Conservation (phyloP, 2,113 vertebrate species). For the Corythoichthys haematopterus region DNA sequence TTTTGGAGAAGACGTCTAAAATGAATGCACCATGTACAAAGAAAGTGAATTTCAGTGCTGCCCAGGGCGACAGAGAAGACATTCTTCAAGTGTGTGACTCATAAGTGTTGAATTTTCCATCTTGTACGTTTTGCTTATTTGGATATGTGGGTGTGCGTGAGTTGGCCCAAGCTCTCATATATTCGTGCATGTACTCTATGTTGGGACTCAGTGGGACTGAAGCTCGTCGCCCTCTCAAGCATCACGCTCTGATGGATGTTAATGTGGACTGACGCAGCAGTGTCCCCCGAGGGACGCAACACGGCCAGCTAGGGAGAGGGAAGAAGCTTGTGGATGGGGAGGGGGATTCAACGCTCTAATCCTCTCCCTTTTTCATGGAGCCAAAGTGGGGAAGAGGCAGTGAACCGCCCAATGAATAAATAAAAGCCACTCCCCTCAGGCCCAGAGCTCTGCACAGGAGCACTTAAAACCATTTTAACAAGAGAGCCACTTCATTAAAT, state of each 20-base stretch:
- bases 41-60: constrained; percentile 31
- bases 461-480: constrained; percentile 77
- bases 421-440: constrained; percentile 61
- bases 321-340: constrained; percentile 19
- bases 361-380: constrained; percentile 60
- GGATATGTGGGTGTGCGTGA: constrained; percentile 10
- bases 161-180: constrained; percentile 14
- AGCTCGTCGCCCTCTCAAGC: constrained; percentile 56
- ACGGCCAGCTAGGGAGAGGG: constrained; percentile 47
- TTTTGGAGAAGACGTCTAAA: constrained; percentile 34
- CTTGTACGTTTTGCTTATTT: constrained; percentile 1
- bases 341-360: constrained; percentile 59
- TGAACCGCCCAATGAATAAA: constrained; percentile 76
- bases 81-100: constrained; percentile 34
- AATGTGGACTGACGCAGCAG: constrained; percentile 76
- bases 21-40: constrained; percentile 35
- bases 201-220: constrained; percentile 48
- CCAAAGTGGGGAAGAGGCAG: constrained; percentile 49
- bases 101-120: constrained; percentile 15
- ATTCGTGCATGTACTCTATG: constrained; percentile 29
- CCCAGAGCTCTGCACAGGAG: constrained; percentile 65
- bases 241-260: constrained; percentile 74
- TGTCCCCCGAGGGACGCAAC: constrained; percentile 65
- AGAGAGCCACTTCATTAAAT: constrained; percentile 78
- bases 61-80: constrained; percentile 31